Conservation (phyloP, 2,888 invertebrate genomes). For the Euplagia quadripunctaria region DNA sequence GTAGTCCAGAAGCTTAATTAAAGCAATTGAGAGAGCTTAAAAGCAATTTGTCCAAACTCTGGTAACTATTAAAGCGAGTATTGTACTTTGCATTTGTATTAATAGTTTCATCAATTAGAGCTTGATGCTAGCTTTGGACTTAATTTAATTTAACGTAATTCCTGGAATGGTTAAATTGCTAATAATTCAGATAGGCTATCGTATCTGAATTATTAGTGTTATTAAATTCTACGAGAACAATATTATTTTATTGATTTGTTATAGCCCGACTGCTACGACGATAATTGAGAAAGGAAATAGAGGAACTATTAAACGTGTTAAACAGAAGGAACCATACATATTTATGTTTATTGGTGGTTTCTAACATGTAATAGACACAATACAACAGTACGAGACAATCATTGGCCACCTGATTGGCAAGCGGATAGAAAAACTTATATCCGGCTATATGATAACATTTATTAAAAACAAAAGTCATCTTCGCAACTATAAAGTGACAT, state of each 20-base stretch:
- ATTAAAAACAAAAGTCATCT: neutral
- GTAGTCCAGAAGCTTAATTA: neutral
- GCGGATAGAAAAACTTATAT: too few relatives aligned
- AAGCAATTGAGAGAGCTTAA: slow-evolving; percentile 42
- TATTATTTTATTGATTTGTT: neutral
- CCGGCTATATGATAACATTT: too few relatives aligned
- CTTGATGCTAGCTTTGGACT: neutral
- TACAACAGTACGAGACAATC: too few relatives aligned
- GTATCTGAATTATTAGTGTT: neutral
- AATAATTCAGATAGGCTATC: neutral
- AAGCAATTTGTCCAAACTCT: slow-evolving; percentile 20
- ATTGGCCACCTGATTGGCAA: too few relatives aligned
- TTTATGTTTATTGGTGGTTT: too few relatives aligned
- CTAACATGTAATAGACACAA: too few relatives aligned
- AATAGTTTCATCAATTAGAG: neutral
- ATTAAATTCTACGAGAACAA: neutral
- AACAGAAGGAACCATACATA: too few relatives aligned
- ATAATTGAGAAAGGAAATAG: neutral
- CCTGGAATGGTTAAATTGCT: neutral
- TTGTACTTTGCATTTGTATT: neutral
- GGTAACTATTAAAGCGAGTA: neutral
- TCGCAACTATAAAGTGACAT: neutral
- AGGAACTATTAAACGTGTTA: neutral
- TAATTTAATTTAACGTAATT: neutral
- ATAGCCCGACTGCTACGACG: neutral